Evolutionary conservation across 2,797 vertebrate genomes (phyloP).

Genomic region (Pogoniulus pusillus): DNA sequence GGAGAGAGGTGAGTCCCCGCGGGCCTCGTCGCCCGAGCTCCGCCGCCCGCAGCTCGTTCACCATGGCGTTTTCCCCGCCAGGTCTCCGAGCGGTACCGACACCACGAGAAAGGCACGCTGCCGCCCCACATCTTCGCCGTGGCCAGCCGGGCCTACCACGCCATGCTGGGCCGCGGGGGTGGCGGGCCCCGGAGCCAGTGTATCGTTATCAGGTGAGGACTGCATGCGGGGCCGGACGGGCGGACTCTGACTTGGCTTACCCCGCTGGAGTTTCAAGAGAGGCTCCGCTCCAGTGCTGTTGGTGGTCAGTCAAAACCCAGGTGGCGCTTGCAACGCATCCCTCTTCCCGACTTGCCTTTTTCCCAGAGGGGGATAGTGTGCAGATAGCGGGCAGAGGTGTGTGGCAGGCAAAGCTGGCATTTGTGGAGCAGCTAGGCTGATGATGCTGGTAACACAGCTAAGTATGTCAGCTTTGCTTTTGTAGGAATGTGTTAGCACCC

Average conservation of each 20-base stretch:
- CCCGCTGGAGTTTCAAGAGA: rapidly evolving
- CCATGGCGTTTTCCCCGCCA: background rate
- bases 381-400: rapidly evolving
- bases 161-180: slow-evolving; percentile 67
- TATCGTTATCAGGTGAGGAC: slow-evolving; percentile 78
- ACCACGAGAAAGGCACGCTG: slow-evolving; percentile 43
- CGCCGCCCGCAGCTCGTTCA: background rate
- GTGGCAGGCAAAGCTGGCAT: background rate
- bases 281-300: rapidly evolving
- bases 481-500: background rate
- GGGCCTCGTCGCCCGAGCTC: background rate
- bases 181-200: slow-evolving; percentile 73
- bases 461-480: background rate
- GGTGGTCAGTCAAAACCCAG: background rate
- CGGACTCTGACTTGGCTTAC: rapidly evolving
- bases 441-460: rapidly evolving
- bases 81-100: slow-evolving; percentile 74
- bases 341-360: rapidly evolving
- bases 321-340: rapidly evolving
- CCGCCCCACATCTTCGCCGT: slow-evolving; percentile 81
- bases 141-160: slow-evolving; percentile 76
- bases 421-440: background rate
- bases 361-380: rapidly evolving
- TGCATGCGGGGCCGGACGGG: background rate
- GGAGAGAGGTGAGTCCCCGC: slow-evolving; percentile 66